phyloP scores from a whole-genome alignment of 2,888 invertebrate genomes.

The Pristionchus mayeri region DNA sequence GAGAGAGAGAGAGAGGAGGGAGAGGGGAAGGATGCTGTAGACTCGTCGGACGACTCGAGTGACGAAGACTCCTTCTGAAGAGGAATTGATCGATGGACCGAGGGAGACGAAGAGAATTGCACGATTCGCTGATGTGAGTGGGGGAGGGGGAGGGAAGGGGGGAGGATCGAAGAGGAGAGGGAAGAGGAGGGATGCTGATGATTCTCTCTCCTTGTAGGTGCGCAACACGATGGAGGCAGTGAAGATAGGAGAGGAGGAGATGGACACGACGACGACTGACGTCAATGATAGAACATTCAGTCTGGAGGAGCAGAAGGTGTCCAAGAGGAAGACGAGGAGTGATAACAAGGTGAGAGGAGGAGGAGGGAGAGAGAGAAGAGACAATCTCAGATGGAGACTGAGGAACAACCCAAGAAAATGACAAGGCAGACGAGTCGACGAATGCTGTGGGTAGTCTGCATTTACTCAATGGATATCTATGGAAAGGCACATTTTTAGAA shows the following conservation, averaged over 20 bases:
- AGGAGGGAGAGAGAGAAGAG: not conserved
- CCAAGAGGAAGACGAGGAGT: constrained; percentile 6
- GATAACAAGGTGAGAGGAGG: not conserved
- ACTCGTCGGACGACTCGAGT: not conserved
- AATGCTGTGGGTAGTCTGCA: not conserved
- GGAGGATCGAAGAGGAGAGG: no score
- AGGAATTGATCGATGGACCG: constrained; percentile 32
- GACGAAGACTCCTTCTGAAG: not conserved
- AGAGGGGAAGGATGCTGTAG: not conserved
- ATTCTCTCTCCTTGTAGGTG: not conserved
- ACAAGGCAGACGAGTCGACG: not conserved
- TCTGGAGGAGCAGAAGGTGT: not conserved
- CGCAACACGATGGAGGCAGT: constrained; percentile 42
- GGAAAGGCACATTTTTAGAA: no score
- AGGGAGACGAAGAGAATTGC: not conserved
- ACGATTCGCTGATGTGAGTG: not conserved
- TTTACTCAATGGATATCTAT: not conserved
- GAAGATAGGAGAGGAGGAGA: not conserved
- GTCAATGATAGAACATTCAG: constrained; percentile 5
- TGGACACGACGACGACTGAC: constrained; percentile 13
- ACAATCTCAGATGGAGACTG: not conserved
- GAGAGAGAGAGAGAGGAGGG: not conserved
- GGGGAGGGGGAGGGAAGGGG: not conserved
- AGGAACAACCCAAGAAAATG: not conserved
- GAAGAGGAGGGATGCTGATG: no score